Base-by-base conservation (phyloP, 2,113 vertebrate genomes). In the Quiscalus mexicanus region DNA sequence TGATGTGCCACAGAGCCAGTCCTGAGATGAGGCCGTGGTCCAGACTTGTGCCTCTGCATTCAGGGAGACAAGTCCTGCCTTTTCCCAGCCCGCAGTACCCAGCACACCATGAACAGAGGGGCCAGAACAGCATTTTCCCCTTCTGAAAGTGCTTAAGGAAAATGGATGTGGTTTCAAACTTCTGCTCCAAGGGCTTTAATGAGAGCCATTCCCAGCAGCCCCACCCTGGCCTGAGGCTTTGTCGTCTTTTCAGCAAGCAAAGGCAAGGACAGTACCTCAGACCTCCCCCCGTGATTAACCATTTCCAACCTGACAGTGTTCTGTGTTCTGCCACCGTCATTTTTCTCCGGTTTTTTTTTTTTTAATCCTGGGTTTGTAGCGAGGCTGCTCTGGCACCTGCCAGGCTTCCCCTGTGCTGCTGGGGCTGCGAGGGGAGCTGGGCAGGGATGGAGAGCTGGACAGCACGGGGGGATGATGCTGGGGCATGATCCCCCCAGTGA, bases 161-260 rank as follows among this genome's bases (percentile, higher is more conserved):
- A 91, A 82, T 50, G 55, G 39, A 94, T 87, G 69, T 49, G 74
- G 28, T 70, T 93, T 78, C 90, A 65, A 12, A 45, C 77, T 95
- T 56, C 84, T 84, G 50, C 74, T 91, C 94, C 62, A 77, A 67
- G 10, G 35, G 78, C 82, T 93, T 82, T 93, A 94, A 82, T 71
- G 62, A 90, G 28, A 93, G 74, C 78, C 74, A 89, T 89, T 91
- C 81, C 50, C 68, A 82, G 60, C 7, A 10, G 56, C 21, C 30
- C n/a, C 82, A 75, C 1, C 4, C 82, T 87, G 90, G 71, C 5
- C 85, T 90, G 87, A 63, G 81, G 27, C 41, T 93, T 89, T 86
- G 87, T 60, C 14, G 31, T 50, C 79, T 88, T 71, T 67, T 47
- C 84, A 86, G 62, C 24, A 23, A 79, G 47, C 21, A 52, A 80